phyloP scores from a whole-genome alignment of 2,888 invertebrate species.

The Meiosimyza decipiens region DNA sequence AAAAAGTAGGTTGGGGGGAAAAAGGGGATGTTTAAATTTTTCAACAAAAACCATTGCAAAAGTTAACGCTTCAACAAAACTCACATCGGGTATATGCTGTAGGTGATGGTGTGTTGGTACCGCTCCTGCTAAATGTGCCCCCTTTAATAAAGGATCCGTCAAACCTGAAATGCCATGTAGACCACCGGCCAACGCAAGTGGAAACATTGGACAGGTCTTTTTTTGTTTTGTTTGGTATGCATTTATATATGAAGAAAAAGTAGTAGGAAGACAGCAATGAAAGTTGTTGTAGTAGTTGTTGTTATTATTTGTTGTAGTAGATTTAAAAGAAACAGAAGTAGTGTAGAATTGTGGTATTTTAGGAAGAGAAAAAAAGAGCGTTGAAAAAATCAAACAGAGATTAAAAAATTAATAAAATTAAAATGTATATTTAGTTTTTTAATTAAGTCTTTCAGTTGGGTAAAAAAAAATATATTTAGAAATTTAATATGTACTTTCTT shows the following conservation, averaged over 20 bases:
- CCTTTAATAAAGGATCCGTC: conserved; percentile 68
- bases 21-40: not conserved
- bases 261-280: conserved; percentile 27
- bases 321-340: conserved; percentile 34
- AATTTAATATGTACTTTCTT: too few relatives aligned
- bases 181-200: conserved; percentile 68
- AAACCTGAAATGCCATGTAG: conserved; percentile 68
- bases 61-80: conserved; percentile 58
- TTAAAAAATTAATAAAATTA: too few relatives aligned
- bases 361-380: too few relatives aligned
- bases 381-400: too few relatives aligned
- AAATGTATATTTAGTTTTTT: too few relatives aligned
- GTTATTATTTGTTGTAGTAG: conserved; percentile 38
- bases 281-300: conserved; percentile 35
- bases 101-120: conserved; percentile 67
- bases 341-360: conserved; percentile 31
- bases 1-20: not conserved
- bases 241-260: conserved; percentile 35
- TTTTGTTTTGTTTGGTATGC: conserved; percentile 41
- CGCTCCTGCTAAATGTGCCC: conserved; percentile 67
- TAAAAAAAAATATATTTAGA: too few relatives aligned
- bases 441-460: too few relatives aligned
- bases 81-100: conserved; percentile 68
- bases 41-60: conserved; percentile 29
- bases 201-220: conserved; percentile 68